Percentiles rank a stretch among this genome's conserved stretches.
phyloP scores from a whole-genome alignment of 2,113 vertebrate genomes.

The Calonectris borealis region DNA sequence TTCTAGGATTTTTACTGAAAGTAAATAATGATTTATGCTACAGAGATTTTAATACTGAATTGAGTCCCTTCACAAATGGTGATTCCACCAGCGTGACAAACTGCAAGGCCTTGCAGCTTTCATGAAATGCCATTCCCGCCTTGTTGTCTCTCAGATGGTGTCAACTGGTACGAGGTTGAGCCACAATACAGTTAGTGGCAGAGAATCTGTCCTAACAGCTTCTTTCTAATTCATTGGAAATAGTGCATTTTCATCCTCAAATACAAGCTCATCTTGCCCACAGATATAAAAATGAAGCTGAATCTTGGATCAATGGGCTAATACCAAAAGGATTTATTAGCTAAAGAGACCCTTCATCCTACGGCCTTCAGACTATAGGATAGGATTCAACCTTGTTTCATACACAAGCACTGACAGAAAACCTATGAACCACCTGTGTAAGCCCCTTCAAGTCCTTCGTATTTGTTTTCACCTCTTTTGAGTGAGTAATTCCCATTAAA shows the following conservation, averaged over 20 bases:
- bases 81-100: background rate
- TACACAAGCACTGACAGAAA: background rate
- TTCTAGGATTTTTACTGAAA: background rate
- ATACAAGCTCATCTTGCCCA: background rate
- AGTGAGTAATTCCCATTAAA: background rate
- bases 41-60: background rate
- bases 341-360: background rate
- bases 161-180: background rate
- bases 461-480: background rate
- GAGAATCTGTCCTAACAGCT: background rate
- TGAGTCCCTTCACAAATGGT: background rate
- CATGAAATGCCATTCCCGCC: background rate
- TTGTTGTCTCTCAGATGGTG: background rate
- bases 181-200: background rate
- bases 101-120: background rate
- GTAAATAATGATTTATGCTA: background rate
- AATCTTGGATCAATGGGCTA: background rate
- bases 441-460: background rate
- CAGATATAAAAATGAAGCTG: background rate
- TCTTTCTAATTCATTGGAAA: background rate
- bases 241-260: background rate
- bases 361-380: background rate
- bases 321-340: background rate
- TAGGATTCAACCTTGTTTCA: background rate
- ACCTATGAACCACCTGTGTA: background rate